phyloP scores from a whole-genome alignment of 35 echinoderm and acorn worm genomes.

The Acanthaster planci region DNA sequence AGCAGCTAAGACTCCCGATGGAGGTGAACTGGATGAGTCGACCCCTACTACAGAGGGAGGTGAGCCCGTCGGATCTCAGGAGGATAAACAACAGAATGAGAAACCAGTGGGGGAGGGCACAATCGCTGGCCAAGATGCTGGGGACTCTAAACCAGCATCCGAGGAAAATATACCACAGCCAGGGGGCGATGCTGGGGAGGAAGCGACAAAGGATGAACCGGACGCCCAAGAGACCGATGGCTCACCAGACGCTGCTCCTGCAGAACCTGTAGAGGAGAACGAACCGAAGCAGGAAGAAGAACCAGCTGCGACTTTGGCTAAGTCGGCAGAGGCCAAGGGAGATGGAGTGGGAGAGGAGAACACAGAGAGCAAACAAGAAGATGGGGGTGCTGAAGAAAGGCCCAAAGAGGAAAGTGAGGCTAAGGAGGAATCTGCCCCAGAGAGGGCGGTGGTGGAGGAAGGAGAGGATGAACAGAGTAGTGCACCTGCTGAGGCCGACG shows the following conservation, averaged over 20 bases:
- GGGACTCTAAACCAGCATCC: neutral
- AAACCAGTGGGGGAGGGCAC: neutral
- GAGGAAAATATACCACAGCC: neutral
- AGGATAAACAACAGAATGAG: neutral
- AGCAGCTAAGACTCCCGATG: neutral
- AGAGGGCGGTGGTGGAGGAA: too few species aligned
- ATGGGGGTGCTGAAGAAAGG: conserved; percentile 1
- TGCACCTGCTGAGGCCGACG: neutral
- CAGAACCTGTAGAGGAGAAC: neutral
- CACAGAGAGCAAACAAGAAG: neutral
- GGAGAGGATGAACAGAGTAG: too few species aligned
- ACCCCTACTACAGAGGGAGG: too few species aligned
- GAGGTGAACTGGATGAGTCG: neutral
- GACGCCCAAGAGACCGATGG: neutral
- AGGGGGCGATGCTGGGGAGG: neutral
- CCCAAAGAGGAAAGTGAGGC: neutral
- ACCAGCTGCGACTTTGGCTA: neutral
- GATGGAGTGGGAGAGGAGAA: neutral
- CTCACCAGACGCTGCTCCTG: too few species aligned
- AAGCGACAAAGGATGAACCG: neutral
- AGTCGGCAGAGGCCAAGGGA: neutral
- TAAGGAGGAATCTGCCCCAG: too few species aligned
- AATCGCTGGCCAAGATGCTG: neutral
- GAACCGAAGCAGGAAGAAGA: neutral
- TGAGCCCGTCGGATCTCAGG: neutral